Evolutionary conservation across 2,113 vertebrate genomes (phyloP).

Genomic region (Oreocharis arfaki): DNA sequence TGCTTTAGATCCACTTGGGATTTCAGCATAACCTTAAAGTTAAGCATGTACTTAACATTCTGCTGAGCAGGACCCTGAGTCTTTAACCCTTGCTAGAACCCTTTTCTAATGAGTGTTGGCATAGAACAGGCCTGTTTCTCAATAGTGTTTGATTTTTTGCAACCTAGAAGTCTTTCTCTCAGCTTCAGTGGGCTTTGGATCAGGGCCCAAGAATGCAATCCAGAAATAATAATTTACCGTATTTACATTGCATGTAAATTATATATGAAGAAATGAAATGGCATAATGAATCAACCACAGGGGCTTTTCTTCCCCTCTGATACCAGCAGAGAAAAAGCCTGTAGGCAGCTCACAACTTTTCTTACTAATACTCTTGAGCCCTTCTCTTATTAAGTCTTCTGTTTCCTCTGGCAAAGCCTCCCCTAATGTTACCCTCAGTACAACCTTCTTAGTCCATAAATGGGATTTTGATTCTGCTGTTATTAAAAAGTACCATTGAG

Average conservation of each 20-base stretch:
- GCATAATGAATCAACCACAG: slow-evolving; percentile 64
- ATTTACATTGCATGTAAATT: slow-evolving; percentile 59
- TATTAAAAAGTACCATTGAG: slow-evolving; percentile 65
- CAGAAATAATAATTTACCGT: slow-evolving; percentile 58
- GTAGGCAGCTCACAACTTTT: slow-evolving; percentile 60
- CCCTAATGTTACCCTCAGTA: slow-evolving; percentile 41
- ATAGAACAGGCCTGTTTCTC: slow-evolving; percentile 6
- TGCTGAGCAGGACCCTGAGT: slow-evolving; percentile 38
- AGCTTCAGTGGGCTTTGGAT: slow-evolving; percentile 54
- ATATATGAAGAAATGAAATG: slow-evolving; percentile 64
- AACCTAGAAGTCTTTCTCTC: slow-evolving; percentile 19
- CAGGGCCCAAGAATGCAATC: slow-evolving; percentile 50
- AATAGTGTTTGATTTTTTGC: slow-evolving; percentile 31
- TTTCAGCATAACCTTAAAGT: slow-evolving; percentile 52
- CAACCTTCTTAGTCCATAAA: slow-evolving; percentile 69
- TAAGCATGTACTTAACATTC: slow-evolving; percentile 62
- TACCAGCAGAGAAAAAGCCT: slow-evolving; percentile 52
- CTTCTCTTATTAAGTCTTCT: slow-evolving; percentile 57
- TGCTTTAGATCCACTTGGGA: slow-evolving; percentile 55
- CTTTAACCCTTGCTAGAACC: slow-evolving; percentile 57
- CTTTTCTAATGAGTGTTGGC: slow-evolving; percentile 21
- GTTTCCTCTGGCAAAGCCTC: slow-evolving; percentile 72
- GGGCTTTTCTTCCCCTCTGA: slow-evolving; percentile 51
- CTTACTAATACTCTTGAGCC: slow-evolving; percentile 53
- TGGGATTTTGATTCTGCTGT: slow-evolving; percentile 72